Conservation (phyloP, 2,797 vertebrate genomes). For the Odontamblyopus rebecca region DNA sequence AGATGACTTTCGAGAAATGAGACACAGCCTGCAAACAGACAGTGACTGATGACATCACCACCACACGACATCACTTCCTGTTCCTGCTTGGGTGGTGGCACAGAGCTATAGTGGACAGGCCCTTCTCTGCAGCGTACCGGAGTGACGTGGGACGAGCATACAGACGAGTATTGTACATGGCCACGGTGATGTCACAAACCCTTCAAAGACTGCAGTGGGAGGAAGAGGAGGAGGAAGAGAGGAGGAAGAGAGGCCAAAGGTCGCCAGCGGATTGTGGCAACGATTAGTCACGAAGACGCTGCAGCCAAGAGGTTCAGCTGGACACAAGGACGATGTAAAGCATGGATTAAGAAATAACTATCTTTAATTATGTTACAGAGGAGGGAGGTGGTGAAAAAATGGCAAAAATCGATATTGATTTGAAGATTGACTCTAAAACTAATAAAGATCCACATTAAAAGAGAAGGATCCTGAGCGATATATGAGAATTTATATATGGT, state of each 20-base stretch:
- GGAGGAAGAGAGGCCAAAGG: constrained; percentile 64
- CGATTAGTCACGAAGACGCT: constrained; percentile 56
- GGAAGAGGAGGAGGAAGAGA: constrained; percentile 40
- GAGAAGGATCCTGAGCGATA: too few species aligned
- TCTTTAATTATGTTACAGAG: neutral
- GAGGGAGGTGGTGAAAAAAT: too few species aligned
- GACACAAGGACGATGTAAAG: neutral
- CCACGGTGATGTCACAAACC: constrained; percentile 68
- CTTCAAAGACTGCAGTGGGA: constrained; percentile 74
- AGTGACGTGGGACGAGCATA: constrained; percentile 67
- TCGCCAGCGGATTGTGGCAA: constrained; percentile 55
- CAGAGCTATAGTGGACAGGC: constrained; percentile 56
- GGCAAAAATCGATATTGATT: too few species aligned
- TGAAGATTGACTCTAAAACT: too few species aligned
- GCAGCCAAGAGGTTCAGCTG: constrained; percentile 17
- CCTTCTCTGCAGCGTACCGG: constrained; percentile 37
- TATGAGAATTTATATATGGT: too few species aligned
- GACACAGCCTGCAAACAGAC: neutral
- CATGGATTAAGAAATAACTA: constrained; percentile 7
- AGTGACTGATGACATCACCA: neutral
- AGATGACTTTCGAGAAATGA: neutral
- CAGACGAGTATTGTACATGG: constrained; percentile 70
- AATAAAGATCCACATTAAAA: too few species aligned
- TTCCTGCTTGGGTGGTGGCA: constrained; percentile 53
- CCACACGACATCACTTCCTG: constrained; percentile 56